Conservation (phyloP, 2,797 vertebrate species). For the Coranthus polyacanthus region DNA sequence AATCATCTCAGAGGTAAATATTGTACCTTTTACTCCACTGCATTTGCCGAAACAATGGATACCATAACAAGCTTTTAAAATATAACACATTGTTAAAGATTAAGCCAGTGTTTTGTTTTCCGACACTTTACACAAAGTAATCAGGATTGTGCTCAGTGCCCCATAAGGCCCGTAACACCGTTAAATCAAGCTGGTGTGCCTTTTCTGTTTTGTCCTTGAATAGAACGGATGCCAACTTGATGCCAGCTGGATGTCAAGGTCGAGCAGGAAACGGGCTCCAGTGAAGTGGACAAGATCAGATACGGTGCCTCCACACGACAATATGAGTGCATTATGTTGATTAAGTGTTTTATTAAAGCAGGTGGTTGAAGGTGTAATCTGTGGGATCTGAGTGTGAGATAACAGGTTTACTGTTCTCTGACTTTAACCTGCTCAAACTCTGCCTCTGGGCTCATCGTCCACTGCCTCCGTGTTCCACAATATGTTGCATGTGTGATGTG, state of each 20-base stretch:
- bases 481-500: slow-evolving; percentile 3
- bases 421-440: slow-evolving; percentile 43
- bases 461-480: slow-evolving; percentile 28
- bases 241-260: slow-evolving; percentile 75
- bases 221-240: slow-evolving; percentile 60
- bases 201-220: slow-evolving; percentile 38
- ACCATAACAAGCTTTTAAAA: too few species aligned
- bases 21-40: too few species aligned
- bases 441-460: slow-evolving; percentile 24
- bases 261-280: slow-evolving; percentile 29
- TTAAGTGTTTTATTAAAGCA: slow-evolving; percentile 61
- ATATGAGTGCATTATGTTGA: slow-evolving; percentile 66
- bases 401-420: slow-evolving; percentile 40
- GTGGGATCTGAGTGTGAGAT: slow-evolving; percentile 39
- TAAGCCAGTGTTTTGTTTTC: too few species aligned
- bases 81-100: too few species aligned
- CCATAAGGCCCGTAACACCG: not conserved
- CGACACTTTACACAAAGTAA: too few species aligned
- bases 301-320: slow-evolving; percentile 45
- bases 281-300: slow-evolving; percentile 62
- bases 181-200: slow-evolving; percentile 29
- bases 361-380: slow-evolving; percentile 57
- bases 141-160: too few species aligned
- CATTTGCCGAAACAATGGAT: too few species aligned
- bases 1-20: too few species aligned